Evolutionary conservation across 2,113 vertebrate species (phyloP), one percentile per base, ranked within the genome.

Genomic region (Ammospiza nelsoni): DNA sequence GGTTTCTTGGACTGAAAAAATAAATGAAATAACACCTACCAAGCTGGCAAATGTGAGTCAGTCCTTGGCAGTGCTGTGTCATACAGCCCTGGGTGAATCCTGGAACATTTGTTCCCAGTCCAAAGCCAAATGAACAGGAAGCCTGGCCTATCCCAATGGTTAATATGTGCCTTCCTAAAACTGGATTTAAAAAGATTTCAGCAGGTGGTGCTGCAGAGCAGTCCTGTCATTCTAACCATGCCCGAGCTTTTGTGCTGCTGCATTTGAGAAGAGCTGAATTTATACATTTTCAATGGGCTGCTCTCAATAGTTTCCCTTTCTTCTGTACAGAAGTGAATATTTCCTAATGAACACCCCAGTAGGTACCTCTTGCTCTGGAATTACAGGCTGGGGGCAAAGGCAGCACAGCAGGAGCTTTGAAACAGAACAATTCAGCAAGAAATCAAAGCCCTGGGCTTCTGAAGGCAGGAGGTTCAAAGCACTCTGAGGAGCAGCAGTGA

Each of bases 191-290:
- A 57, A 4, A 2, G 1, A 9, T 76, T 83, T 66, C 95, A 86
- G 88, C 80, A 97, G 94, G 24, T 14, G 86, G 94, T 93, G 95
- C 94, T 93, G 82, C 83, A 54, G 92, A 92, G 76, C 76, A 90
- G n/a, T 15, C 20, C 78, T 44, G 9, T 2, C 49, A 7, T 66
- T 9, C 21, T 13, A 8, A 20, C 24, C 37, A 7, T 7, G 41
- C 7, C 57, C 46, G 48, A 71, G 86, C 24, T 84, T 65, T 33
- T 51, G 21, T 12, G 9, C 39, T 8, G 25, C 37, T 51, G 44
- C 8, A 1, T 66, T 84, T 75, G 77, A 48, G 41, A 69, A 55
- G 48, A 29, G 21, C 24, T 66, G 75, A 41, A 44, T 81, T 33
- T 37, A 31, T 51, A 44, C 25, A 28, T 79, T 80, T 39, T 31